Conservation (phyloP, 2,888 invertebrate genomes). For the Drosophila subquinaria region DNA sequence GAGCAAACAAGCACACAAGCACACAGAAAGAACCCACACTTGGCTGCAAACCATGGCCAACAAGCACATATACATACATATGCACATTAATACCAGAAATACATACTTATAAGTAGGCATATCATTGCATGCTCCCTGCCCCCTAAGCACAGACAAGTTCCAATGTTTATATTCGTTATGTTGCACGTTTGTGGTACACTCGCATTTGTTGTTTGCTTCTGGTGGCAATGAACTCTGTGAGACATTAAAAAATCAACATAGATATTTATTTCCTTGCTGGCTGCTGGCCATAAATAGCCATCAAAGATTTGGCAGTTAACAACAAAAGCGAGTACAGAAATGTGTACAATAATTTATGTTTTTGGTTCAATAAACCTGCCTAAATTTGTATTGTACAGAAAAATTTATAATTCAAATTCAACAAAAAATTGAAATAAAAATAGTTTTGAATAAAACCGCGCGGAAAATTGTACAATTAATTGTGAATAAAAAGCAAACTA, state of each 20-base stretch:
- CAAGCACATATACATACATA: slow-evolving; percentile 2
- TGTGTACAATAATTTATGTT: slow-evolving; percentile 26
- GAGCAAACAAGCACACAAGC: background rate
- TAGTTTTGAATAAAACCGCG: slow-evolving; percentile 43
- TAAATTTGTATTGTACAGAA: slow-evolving; percentile 28
- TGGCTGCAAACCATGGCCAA: slow-evolving; percentile 17
- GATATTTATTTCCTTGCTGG: slow-evolving; percentile 19
- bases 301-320: slow-evolving; percentile 43
- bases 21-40: slow-evolving; percentile 6
- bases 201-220: slow-evolving; percentile 20
- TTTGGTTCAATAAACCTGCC: slow-evolving; percentile 70
- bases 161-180: slow-evolving; percentile 30
- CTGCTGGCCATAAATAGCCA: slow-evolving; percentile 61
- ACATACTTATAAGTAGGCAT: background rate
- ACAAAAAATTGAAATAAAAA: slow-evolving; percentile 42
- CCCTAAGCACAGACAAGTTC: slow-evolving; percentile 1
- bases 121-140: slow-evolving; percentile 7
- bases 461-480: slow-evolving; percentile 64
- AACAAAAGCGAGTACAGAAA: slow-evolving; percentile 16
- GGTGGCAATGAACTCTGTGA: slow-evolving; percentile 49
- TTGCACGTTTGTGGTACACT: slow-evolving; percentile 3
- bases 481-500: slow-evolving; percentile 37
- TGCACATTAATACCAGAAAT: background rate
- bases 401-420: slow-evolving; percentile 44
- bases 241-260: slow-evolving; percentile 26